These are phyloP conservation scores for Callaeas wilsoni DNA, from an alignment of 2,113 vertebrate species.

Conservation along the genomic window DNA sequence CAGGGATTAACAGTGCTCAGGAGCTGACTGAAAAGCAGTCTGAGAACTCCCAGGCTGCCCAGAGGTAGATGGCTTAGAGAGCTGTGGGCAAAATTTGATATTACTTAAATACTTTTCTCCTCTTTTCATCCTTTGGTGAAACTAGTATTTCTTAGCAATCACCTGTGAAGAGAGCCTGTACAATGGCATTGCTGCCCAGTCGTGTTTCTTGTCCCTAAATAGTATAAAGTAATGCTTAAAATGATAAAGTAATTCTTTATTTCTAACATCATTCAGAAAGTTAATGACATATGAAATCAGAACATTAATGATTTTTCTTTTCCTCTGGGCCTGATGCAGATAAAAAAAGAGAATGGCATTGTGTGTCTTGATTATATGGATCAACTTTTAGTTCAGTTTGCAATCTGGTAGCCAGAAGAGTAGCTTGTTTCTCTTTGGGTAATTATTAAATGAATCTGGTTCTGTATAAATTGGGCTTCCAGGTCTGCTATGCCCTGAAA, in stretches of 20 bases:
- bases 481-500: not conserved
- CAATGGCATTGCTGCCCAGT: not conserved
- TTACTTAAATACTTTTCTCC: not conserved
- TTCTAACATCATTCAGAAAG: not conserved
- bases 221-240: not conserved
- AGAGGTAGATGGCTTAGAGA: not conserved
- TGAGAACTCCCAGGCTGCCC: not conserved
- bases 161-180: not conserved
- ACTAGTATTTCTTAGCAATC: not conserved
- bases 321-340: not conserved
- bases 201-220: not conserved
- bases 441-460: slow-evolving; percentile 1
- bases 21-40: not conserved
- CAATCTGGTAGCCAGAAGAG: not conserved
- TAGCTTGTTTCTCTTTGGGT: not conserved
- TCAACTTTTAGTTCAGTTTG: not conserved
- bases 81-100: not conserved
- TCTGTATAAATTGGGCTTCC: not conserved
- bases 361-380: not conserved
- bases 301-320: not conserved
- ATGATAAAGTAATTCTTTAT: not conserved
- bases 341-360: not conserved
- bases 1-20: not conserved
- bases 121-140: not conserved
- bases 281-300: not conserved